Percentiles rank a stretch among this genome's conserved stretches.
phyloP scores from a whole-genome alignment of 1,140 invertebrate species.

The Triops cancriformis region DNA sequence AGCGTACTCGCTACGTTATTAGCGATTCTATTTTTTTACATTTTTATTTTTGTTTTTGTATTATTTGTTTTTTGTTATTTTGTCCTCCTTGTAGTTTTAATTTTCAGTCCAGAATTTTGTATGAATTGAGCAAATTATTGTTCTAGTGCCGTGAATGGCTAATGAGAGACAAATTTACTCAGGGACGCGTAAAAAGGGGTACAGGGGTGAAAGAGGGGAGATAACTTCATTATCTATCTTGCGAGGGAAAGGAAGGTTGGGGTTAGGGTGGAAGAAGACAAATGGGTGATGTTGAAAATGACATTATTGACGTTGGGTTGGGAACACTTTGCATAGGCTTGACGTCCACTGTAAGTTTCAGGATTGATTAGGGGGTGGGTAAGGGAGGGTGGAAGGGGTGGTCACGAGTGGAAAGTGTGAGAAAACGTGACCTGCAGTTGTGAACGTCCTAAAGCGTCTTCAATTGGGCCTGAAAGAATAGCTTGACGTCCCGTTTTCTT shows the following conservation, averaged over 20 bases:
- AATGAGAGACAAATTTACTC: constrained; percentile 1
- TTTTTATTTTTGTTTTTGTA: too few species aligned
- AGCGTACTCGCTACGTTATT: too few species aligned
- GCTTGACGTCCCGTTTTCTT: constrained; percentile 1
- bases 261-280: neutral
- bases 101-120: neutral
- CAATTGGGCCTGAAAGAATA: constrained; percentile 1
- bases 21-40: constrained; percentile 20
- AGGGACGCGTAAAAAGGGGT: neutral
- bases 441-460: neutral
- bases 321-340: constrained; percentile 13
- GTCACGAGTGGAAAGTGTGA: neutral
- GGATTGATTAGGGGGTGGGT: neutral
- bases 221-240: constrained; percentile 11
- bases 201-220: neutral
- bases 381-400: neutral
- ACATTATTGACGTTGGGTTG: constrained; percentile 11
- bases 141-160: neutral
- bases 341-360: constrained; percentile 3
- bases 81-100: neutral
- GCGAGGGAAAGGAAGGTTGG: neutral
- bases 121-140: neutral
- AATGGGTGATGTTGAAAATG: constrained; percentile 6
- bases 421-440: constrained; percentile 9
- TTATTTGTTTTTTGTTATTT: neutral